Conservation (phyloP, 2,888 invertebrate genomes). For the Ferrisia virgata region DNA sequence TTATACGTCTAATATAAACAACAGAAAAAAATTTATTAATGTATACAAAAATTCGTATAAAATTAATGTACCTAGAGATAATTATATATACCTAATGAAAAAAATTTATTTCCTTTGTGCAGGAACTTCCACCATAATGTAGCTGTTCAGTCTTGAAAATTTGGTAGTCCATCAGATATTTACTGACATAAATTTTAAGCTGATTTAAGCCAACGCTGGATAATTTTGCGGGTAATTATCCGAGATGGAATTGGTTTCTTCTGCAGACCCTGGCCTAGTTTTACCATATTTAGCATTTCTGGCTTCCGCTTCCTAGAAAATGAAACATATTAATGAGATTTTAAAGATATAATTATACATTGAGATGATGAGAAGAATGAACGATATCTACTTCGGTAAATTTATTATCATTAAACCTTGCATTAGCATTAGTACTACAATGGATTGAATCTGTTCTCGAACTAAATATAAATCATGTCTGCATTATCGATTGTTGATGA, state of each 20-base stretch:
- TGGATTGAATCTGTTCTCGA: neutral
- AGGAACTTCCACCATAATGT: neutral
- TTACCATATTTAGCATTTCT: conserved; percentile 38
- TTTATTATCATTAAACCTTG: neutral
- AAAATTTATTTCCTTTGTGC: neutral
- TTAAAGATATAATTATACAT: neutral
- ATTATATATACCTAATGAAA: neutral
- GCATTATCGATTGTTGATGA: neutral
- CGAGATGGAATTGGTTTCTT: neutral
- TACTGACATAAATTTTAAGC: neutral
- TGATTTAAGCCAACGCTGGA: neutral
- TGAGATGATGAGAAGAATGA: neutral
- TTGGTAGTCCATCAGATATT: neutral
- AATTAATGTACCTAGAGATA: neutral
- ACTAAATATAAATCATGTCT: neutral
- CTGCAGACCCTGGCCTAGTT: conserved; percentile 29
- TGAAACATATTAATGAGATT: neutral
- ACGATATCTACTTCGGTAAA: neutral
- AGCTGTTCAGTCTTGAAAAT: neutral
- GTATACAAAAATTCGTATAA: neutral
- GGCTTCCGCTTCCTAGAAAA: conserved; percentile 40
- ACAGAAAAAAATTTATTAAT: neutral
- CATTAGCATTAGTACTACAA: neutral
- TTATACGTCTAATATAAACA: neutral
- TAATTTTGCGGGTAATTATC: conserved; percentile 25